Conservation (phyloP, 1,140 invertebrate species). For the Ruditapes philippinarum region DNA sequence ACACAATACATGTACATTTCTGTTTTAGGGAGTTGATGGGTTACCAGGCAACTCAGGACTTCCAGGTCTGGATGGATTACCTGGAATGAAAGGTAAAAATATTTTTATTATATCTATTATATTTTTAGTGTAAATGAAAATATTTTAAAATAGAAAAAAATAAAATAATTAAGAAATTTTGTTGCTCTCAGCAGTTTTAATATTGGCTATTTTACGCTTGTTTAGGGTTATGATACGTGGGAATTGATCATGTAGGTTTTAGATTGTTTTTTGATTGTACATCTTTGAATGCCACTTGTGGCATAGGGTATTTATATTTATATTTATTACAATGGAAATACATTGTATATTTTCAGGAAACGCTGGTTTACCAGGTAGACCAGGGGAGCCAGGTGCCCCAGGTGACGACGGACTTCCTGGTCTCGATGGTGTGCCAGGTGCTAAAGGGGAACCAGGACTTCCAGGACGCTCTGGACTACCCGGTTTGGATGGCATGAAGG, state of each 20-base stretch:
- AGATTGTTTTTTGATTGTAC: too few species aligned
- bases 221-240: too few species aligned
- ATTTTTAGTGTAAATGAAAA: not conserved
- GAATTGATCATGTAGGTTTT: too few species aligned
- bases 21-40: conserved; percentile 46
- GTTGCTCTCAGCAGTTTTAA: too few species aligned
- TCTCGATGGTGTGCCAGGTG: conserved; percentile 60
- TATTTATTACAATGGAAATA: too few species aligned
- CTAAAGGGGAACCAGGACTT: conserved; percentile 85
- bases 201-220: too few species aligned
- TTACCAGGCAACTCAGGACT: conserved; percentile 68
- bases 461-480: conserved; percentile 77
- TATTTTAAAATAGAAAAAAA: too few species aligned
- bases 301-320: too few species aligned
- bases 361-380: conserved; percentile 61
- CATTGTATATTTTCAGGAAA: too few species aligned
- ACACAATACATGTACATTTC: too few species aligned
- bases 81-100: conserved; percentile 69
- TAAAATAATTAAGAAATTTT: too few species aligned
- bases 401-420: conserved; percentile 68
- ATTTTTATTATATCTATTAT: not conserved
- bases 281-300: too few species aligned
- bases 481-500: conserved; percentile 75
- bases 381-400: conserved; percentile 67
- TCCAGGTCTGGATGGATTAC: conserved; percentile 65